Evolutionary conservation across 2,888 invertebrate genomes (phyloP), one percentile per base, ranked within the genome.

Genomic region (Laothoe populi): DNA sequence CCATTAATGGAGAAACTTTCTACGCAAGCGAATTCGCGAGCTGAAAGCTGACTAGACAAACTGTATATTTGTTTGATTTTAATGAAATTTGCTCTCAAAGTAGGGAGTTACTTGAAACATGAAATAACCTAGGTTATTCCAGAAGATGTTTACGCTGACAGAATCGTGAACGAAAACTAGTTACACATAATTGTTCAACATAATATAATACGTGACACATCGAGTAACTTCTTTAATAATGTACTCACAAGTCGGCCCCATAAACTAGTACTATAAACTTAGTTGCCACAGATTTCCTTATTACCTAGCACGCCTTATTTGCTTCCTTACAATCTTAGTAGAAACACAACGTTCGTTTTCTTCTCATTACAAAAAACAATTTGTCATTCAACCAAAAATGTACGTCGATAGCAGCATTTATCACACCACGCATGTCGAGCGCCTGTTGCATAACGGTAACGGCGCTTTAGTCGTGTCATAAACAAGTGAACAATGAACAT

Each of bases 221-320:
- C n/a, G n/a, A n/a, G n/a, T n/a, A 42, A 40, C 13, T 4, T 5
- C 42, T 4, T 16, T 42, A 42, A 42, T 13, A n/a, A n/a, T 42
- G 5, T 42, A 49, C 16, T 26, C 26, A 49, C 49, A 16, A 3
- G 26, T 31, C 49, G n/a, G 16, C 1, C 26, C n/a, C 16, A 26
- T 16, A 26, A 16, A 31, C 49, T n/a, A n/a, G n/a, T n/a, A n/a
- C 49, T 7, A 49, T 49, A 49, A 49, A 49, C 31, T 49, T 31
- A 10, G 16, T 49, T 49, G 49, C 31, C 49, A 49, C 49, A 16
- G 49, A 49, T 31, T 49, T 49, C 49, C 49, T 49, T 49, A 31
- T 49, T 31, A 26, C 26, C 49, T 16, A 16, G 31, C 49, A 26
- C 16, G n/a, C 10, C 31, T 49, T 49, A 49, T 31, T 31, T 31